Conservation (phyloP, 1,140 invertebrate species). For the Brachionus rubens region DNA sequence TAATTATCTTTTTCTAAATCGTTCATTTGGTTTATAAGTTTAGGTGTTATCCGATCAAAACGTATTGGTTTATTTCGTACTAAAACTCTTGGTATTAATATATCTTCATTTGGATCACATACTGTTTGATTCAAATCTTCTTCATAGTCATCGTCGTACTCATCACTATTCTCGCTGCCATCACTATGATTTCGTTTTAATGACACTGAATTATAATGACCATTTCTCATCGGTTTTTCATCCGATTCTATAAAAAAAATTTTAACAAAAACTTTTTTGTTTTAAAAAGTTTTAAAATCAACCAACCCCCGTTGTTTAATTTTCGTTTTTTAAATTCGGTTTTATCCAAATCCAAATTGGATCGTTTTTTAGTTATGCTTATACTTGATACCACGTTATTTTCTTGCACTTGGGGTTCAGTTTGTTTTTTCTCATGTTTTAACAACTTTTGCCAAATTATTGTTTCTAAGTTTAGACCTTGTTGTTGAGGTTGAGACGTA, state of each 20-base stretch:
- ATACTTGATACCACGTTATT: neutral
- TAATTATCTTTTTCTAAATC: slow-evolving; percentile 32
- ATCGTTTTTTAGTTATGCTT: neutral
- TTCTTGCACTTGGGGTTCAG: neutral
- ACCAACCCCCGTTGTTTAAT: slow-evolving; percentile 39
- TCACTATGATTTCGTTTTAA: slow-evolving; percentile 2
- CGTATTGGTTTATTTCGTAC: slow-evolving; percentile 1
- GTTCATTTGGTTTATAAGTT: slow-evolving; percentile 33
- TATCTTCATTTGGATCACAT: neutral
- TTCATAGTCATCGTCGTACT: slow-evolving; percentile 32
- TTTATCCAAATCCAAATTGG: neutral
- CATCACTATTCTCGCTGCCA: slow-evolving; percentile 31
- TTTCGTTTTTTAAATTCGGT: slow-evolving; percentile 33
- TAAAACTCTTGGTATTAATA: neutral
- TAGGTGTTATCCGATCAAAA: slow-evolving; percentile 25
- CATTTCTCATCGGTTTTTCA: neutral
- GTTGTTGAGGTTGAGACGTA: neutral
- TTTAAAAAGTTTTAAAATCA: neutral
- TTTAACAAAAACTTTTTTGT: no score
- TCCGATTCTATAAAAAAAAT: neutral
- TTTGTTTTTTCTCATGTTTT: slow-evolving; percentile 12
- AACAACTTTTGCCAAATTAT: slow-evolving; percentile 33
- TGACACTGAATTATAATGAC: neutral
- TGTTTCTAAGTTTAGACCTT: neutral
- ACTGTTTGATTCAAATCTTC: neutral